Percentiles rank a stretch among this genome's conserved stretches.
phyloP scores from a whole-genome alignment of 2,797 vertebrate genomes.

The Alauda arvensis region DNA sequence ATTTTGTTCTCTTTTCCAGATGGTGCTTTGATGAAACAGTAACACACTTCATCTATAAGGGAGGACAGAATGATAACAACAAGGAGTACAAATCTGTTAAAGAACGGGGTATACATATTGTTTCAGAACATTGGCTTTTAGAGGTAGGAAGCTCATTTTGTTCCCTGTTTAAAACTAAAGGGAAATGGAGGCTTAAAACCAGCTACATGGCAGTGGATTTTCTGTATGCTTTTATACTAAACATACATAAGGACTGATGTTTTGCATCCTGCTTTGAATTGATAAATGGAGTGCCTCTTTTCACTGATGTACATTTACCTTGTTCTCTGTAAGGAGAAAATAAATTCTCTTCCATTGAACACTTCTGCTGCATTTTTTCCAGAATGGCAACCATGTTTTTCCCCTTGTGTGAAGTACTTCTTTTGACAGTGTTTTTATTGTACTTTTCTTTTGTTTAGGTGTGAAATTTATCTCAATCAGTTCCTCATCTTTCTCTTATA shows the following conservation, averaged over 20 bases:
- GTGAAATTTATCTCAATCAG: neutral
- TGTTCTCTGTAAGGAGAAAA: neutral
- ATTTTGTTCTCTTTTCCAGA: constrained; percentile 67
- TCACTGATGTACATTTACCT: neutral
- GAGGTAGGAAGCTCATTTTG: constrained; percentile 74
- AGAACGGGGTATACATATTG: constrained; percentile 86
- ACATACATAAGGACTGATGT: neutral
- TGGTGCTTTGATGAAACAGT: constrained; percentile 94
- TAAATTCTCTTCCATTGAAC: neutral
- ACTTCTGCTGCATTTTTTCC: neutral
- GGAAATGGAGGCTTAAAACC: neutral
- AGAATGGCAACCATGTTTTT: neutral
- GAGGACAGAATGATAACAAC: constrained; percentile 88
- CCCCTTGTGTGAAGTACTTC: neutral
- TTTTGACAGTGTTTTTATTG: neutral
- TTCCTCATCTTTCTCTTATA: neutral
- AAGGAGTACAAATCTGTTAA: constrained; percentile 91
- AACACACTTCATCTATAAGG: constrained; percentile 96
- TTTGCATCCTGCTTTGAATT: neutral
- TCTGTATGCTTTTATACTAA: neutral
- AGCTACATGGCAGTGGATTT: neutral
- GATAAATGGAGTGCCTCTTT: neutral
- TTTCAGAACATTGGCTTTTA: constrained; percentile 94
- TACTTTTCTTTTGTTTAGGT: neutral
- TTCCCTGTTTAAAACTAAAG: neutral